Conservation (phyloP, 2,113 vertebrate species). For the Chaetura pelagica region DNA sequence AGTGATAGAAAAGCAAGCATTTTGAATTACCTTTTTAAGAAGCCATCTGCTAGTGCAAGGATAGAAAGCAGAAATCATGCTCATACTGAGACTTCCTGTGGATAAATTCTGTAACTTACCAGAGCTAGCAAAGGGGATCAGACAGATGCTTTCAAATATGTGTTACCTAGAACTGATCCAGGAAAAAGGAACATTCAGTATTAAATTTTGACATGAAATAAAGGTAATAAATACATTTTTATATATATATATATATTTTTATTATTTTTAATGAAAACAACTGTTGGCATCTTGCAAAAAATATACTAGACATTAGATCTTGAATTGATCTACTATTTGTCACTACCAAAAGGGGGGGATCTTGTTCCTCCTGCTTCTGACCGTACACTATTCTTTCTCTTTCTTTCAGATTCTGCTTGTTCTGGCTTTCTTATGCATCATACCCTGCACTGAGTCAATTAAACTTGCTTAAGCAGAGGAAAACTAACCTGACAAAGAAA, state of each 20-base stretch:
- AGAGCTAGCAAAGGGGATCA: not conserved
- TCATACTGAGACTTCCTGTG: not conserved
- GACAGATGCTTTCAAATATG: not conserved
- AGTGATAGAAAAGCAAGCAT: not conserved
- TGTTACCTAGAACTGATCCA: not conserved
- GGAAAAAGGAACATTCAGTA: not conserved
- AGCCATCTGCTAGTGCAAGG: not conserved
- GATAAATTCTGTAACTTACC: not conserved
- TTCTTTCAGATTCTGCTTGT: not conserved
- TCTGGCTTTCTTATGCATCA: not conserved
- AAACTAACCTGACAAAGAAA: not conserved
- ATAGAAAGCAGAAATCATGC: not conserved
- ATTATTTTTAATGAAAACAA: not conserved
- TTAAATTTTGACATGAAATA: not conserved
- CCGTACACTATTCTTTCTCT: not conserved
- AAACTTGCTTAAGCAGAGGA: not conserved
- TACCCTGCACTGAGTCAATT: not conserved
- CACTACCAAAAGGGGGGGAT: not conserved
- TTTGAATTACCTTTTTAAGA: not conserved
- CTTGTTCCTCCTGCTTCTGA: not conserved
- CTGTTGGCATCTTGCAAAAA: not conserved
- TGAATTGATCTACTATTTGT: rapidly evolving
- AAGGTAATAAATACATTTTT: not conserved
- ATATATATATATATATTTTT: too few relatives aligned
- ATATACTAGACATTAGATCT: not conserved